These are phyloP conservation scores for Phenganax marumi DNA, from an alignment of 92 coral and sea anemone species.

Conservation along the genomic window DNA sequence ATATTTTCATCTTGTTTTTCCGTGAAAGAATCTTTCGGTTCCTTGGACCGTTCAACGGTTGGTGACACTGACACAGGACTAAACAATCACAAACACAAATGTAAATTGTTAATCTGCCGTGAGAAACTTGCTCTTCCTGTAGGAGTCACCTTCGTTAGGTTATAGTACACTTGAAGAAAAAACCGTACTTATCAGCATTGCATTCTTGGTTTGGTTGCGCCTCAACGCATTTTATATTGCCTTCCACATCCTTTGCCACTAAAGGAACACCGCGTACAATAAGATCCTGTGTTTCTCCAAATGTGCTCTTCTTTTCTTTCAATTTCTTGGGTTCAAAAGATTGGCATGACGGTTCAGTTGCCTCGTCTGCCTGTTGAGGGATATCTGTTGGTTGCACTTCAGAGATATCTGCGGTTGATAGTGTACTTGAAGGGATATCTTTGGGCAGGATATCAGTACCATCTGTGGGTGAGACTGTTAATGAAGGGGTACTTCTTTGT, in stretches of 20 bases:
- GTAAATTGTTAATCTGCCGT: not conserved
- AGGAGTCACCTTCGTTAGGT: too few species aligned
- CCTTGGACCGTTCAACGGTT: not conserved
- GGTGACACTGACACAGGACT: not conserved
- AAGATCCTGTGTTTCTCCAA: not conserved
- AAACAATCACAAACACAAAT: not conserved
- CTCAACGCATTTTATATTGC: not conserved
- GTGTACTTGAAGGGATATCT: too few species aligned
- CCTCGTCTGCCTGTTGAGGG: too few species aligned
- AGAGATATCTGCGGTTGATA: too few species aligned
- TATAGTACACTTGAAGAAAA: not conserved
- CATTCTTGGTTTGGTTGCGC: not conserved
- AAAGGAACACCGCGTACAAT: not conserved
- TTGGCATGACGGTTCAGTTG: not conserved
- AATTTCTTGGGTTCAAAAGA: not conserved
- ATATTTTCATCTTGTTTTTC: not conserved
- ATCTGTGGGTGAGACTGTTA: too few species aligned
- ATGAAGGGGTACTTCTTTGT: too few species aligned
- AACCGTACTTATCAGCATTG: not conserved
- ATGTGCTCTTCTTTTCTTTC: conserved; percentile 8
- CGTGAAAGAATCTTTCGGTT: too few species aligned
- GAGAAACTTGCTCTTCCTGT: too few species aligned
- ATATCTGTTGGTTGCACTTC: too few species aligned
- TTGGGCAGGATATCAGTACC: too few species aligned
- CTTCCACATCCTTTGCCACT: not conserved